These are phyloP conservation scores for Echeneis naucrates DNA, from an alignment of 2,797 vertebrate species.

Conservation along the genomic window DNA sequence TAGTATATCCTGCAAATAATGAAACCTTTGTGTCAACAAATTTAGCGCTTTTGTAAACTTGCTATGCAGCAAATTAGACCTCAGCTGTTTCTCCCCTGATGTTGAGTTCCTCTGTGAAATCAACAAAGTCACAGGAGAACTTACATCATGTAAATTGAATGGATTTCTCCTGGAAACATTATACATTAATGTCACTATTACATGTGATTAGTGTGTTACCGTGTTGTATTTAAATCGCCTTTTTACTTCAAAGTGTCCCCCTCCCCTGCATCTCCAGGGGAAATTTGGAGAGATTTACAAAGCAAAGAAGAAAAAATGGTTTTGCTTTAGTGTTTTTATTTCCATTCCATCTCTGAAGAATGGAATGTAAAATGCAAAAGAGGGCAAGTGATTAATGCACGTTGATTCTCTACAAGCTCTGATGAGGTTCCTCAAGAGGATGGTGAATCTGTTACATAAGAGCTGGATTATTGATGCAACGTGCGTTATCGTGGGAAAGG, in stretches of 20 bases:
- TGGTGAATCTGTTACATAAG: slow-evolving; percentile 54
- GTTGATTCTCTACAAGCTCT: slow-evolving; percentile 13
- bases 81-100: background rate
- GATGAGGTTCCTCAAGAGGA: slow-evolving; percentile 35
- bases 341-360: slow-evolving; percentile 30
- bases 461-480: slow-evolving; percentile 60
- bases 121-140: slow-evolving; percentile 16
- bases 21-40: background rate
- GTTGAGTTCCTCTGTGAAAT: slow-evolving; percentile 1
- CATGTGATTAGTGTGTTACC: slow-evolving; percentile 30
- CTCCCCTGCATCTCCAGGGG: slow-evolving; percentile 3
- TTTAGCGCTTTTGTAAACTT: background rate
- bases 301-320: slow-evolving; percentile 50
- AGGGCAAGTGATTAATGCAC: slow-evolving; percentile 46
- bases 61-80: background rate
- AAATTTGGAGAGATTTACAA: slow-evolving; percentile 16
- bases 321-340: slow-evolving; percentile 36
- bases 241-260: slow-evolving; percentile 46
- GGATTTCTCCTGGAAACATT: background rate
- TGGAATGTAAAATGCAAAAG: slow-evolving; percentile 45
- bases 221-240: slow-evolving; percentile 26
- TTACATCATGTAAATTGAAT: slow-evolving; percentile 24
- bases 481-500: slow-evolving; percentile 11
- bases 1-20: background rate
- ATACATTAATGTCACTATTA: slow-evolving; percentile 1